A percentile compares a stretch with the other conserved stretches of the same genome.
phyloP scores from a whole-genome alignment of 2,888 invertebrate genomes.

The Coleophora deauratella region DNA sequence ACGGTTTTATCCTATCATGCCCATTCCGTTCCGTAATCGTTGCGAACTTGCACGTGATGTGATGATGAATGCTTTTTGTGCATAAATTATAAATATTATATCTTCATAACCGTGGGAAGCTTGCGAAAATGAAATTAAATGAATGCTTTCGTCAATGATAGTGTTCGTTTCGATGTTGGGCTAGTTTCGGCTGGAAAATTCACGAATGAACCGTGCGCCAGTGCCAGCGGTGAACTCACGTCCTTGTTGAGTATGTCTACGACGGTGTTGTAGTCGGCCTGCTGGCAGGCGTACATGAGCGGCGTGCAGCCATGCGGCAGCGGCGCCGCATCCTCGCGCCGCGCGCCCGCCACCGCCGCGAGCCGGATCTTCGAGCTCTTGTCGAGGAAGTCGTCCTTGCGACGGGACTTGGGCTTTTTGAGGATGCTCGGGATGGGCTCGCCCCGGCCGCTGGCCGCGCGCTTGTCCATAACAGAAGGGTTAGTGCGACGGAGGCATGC shows the following conservation, averaged over 20 bases:
- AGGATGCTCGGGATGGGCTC: slow-evolving; percentile 66
- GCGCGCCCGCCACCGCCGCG: slow-evolving; percentile 52
- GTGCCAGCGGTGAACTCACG: slow-evolving; percentile 66
- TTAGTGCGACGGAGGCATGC: slow-evolving; percentile 36
- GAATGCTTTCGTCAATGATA: too few species aligned
- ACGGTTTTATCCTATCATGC: slow-evolving; percentile 41
- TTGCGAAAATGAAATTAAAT: too few species aligned
- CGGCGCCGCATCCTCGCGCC: slow-evolving; percentile 47
- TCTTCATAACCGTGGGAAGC: too few species aligned
- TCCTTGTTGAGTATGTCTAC: slow-evolving; percentile 83
- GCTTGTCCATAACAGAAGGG: slow-evolving; percentile 61
- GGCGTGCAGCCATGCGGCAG: slow-evolving; percentile 83
- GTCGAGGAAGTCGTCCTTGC: slow-evolving; percentile 56
- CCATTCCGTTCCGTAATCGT: slow-evolving; percentile 21
- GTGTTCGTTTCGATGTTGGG: too few species aligned
- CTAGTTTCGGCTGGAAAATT: background rate
- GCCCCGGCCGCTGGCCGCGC: slow-evolving; percentile 50
- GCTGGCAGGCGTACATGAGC: slow-evolving; percentile 94
- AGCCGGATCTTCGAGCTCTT: slow-evolving; percentile 63
- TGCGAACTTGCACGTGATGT: slow-evolving; percentile 8
- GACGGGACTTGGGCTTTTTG: slow-evolving; percentile 54
- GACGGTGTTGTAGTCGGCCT: slow-evolving; percentile 85
- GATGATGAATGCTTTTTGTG: slow-evolving; percentile 1
- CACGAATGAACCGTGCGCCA: slow-evolving; percentile 3
- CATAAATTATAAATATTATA: too few species aligned